Evolutionary conservation across 2,888 invertebrate genomes (phyloP), one percentile per base, ranked within the genome.

Genomic region (Sturmia bella): DNA sequence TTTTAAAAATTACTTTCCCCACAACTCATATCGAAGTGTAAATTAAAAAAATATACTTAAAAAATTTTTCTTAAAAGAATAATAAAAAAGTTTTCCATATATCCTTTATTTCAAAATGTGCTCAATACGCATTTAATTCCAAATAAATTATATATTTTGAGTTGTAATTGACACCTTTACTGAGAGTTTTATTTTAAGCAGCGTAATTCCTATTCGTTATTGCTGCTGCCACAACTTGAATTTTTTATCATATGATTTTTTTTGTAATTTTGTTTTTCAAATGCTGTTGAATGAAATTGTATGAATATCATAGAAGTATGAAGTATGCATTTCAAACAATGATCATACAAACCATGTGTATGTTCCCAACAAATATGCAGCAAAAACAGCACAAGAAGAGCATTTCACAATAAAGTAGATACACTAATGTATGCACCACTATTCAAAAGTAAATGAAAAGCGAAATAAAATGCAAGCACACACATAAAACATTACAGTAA

Each of bases 371-470:
- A 68, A 73, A 57, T n/a, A 61, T 37, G 15, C 21, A 52, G 24
- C 15, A 74, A 48, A 37, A 75, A 43, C 72, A 63, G 32, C 50
- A 45, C 37, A 76, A 43, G 45, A 74, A 54, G 12, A 73, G 54
- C 63, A 54, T 48, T 76, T 69, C 24, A 69, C 54, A 76, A 69
- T 69, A 52, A 66, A 76, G 76, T 61, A 61, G 68, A 52, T 43
- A 61, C 75, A 61, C 68, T 50, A 76, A 68, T 59, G 75, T 61
- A 69, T 76, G 61, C 52, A 17, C 59, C n/a, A n/a, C n/a, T 63
- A 76, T 66, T 52, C 43, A 76, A 50, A 54, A 76, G 76, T 66
- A 66, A 75, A 75, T 69, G 52, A 61, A 61, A 76, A 76, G 61
- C 39, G 48, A 76, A 76, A 54, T n/a, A 21, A 63, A 73, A 54